Base-by-base conservation (phyloP, 2,797 vertebrate species). In the Notoglanidium macrostoma region DNA sequence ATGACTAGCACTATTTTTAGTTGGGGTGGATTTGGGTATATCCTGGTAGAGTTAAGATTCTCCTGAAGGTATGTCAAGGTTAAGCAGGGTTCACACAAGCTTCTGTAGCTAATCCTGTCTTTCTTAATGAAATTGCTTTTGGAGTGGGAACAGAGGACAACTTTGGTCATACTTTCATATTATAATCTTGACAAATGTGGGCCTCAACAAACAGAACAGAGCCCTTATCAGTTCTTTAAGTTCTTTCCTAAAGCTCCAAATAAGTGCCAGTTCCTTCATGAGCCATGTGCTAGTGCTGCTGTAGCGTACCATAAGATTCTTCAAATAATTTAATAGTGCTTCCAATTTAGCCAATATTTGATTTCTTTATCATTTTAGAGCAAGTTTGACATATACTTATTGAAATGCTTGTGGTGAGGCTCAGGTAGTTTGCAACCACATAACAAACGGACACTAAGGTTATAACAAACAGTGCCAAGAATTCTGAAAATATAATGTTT, bases 131-230 rank as follows among this genome's bases (percentile, higher is more conserved):
- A 91, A 88, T 90, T 88, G 91, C 90, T 90, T 40, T 92, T 90
- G 89, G 91, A 67, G 26, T 78, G 81, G 55, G 83, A 86, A 90
- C 67, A 85, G 51, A 63, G 83, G 70, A 90, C 85, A 89, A 76
- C 90, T 91, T 91, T 80, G 87, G 90, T 89, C 86, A 10, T 77
- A 77, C 89, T 92, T 95, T 95, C 90, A 92, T 93, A 92, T 94
- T 94, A 83, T 92, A 94, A 94, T 94, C 72, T 87, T 90, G 68
- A 77, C 32, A 84, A 74, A 29, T 70, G 78, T 32, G 23, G n/a
- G 55, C 17, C 55, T 87, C 40, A 12, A 49, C 32, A 88, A 90
- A 87, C 85, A 85, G 77, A 57, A 55, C 61, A 59, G 49, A 57
- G 21, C 11, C 65, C 84, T 83, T 70, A 83, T 87, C 84, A 80